phyloP scores from a whole-genome alignment of 2,888 invertebrate species.

The Amphimallon solstitiale region DNA sequence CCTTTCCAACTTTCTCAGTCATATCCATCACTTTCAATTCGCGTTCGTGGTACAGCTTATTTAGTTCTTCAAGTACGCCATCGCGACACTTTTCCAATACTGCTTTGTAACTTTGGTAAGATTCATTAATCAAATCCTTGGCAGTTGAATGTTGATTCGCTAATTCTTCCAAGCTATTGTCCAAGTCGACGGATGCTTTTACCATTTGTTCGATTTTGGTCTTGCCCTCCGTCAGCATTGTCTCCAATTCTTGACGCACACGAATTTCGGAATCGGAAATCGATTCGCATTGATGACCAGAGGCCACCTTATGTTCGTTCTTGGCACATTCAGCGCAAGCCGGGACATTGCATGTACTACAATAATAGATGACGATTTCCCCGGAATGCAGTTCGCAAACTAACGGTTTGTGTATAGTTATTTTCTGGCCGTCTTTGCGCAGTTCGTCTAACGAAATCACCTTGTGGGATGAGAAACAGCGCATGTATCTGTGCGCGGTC shows the following conservation, averaged over 20 bases:
- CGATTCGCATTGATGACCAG: slow-evolving; percentile 85
- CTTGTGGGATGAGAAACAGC: slow-evolving; percentile 95
- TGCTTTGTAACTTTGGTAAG: slow-evolving; percentile 82
- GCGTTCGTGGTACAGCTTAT: slow-evolving; percentile 81
- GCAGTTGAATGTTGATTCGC: slow-evolving; percentile 89
- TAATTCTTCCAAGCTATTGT: slow-evolving; percentile 84
- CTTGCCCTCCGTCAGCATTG: slow-evolving; percentile 79
- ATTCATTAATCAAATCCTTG: slow-evolving; percentile 82
- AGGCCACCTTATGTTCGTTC: slow-evolving; percentile 81
- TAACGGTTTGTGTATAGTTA: slow-evolving; percentile 89
- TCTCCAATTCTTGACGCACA: slow-evolving; percentile 80
- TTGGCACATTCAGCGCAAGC: slow-evolving; percentile 90
- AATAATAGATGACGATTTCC: slow-evolving; percentile 89
- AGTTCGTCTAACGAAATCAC: slow-evolving; percentile 90
- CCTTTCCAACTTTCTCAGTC: slow-evolving; percentile 79
- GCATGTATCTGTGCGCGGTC: slow-evolving; percentile 95
- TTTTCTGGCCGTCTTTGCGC: slow-evolving; percentile 78
- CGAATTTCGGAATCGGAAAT: slow-evolving; percentile 80
- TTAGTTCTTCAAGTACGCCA: slow-evolving; percentile 77
- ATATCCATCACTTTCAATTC: slow-evolving; percentile 92
- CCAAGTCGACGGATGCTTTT: slow-evolving; percentile 78
- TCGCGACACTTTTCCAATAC: slow-evolving; percentile 85
- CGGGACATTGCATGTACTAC: slow-evolving; percentile 86
- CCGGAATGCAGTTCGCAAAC: slow-evolving; percentile 83
- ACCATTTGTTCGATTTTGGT: slow-evolving; percentile 80